Conservation (phyloP, 2,797 vertebrate genomes). For the Channa striata region DNA sequence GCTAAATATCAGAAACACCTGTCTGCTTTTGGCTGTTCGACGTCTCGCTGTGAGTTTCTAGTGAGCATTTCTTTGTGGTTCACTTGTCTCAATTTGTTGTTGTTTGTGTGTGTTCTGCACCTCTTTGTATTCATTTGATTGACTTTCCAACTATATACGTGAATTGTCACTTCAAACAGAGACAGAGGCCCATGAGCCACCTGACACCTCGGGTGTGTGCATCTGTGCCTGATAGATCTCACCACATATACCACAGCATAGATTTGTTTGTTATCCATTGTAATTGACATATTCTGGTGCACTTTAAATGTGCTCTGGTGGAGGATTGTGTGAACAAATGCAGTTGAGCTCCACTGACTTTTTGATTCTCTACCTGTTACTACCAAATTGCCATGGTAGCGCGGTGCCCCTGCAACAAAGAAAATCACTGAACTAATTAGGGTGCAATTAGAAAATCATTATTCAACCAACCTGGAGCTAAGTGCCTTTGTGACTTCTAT, state of each 20-base stretch:
- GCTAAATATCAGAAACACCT: no score
- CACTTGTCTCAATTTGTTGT: background rate
- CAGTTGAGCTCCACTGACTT: background rate
- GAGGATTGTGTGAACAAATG: background rate
- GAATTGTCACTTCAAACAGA: background rate
- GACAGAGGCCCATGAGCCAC: no score
- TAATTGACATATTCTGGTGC: background rate
- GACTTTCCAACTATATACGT: background rate
- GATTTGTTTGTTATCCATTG: no score
- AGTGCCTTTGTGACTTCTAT: background rate
- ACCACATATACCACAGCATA: no score
- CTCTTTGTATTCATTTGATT: background rate
- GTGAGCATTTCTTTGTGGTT: background rate
- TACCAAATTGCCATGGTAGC: background rate
- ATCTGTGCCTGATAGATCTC: no score
- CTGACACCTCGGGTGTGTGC: no score
- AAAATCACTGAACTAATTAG: conserved; percentile 7
- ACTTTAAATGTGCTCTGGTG: background rate
- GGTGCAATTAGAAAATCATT: conserved; percentile 24
- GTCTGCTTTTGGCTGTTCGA: background rate
- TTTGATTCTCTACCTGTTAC: conserved; percentile 2
- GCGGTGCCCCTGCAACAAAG: background rate
- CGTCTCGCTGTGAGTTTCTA: no score
- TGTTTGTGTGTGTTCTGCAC: background rate
- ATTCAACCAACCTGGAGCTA: background rate